Percentiles rank a stretch among this genome's conserved stretches.
Conservation (phyloP, 2,888 invertebrate genomes). For the Hermaeophaga mercurialis region DNA sequence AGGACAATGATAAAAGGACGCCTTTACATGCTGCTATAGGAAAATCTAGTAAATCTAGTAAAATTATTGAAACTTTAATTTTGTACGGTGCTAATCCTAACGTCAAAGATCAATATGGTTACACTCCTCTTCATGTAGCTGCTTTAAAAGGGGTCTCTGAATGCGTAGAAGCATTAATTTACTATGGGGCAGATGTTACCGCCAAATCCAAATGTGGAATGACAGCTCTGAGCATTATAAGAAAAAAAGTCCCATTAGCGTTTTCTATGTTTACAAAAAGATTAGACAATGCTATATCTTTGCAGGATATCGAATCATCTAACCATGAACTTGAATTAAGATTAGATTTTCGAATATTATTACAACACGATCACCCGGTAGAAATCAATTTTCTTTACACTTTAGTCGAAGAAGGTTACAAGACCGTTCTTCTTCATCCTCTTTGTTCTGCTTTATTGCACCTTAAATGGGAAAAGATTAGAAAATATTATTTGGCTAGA, state of each 20-base stretch:
- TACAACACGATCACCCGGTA: constrained; percentile 81
- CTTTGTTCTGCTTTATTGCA: constrained; percentile 85
- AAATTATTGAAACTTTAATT: constrained; percentile 77
- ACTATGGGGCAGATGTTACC: constrained; percentile 87
- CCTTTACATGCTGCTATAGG: constrained; percentile 83
- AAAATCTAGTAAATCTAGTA: constrained; percentile 78
- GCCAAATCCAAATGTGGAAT: constrained; percentile 86
- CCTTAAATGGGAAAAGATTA: constrained; percentile 88
- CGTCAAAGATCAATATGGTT: constrained; percentile 83
- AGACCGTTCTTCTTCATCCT: constrained; percentile 84
- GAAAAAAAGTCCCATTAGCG: constrained; percentile 84
- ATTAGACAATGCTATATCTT: constrained; percentile 77
- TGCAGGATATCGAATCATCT: constrained; percentile 76
- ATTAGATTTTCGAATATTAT: constrained; percentile 79
- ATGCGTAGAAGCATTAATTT: constrained; percentile 83
- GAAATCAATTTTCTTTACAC: constrained; percentile 87
- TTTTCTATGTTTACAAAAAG: constrained; percentile 81
- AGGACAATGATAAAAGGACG: constrained; percentile 80
- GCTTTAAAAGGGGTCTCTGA: constrained; percentile 83
- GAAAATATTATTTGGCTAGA: constrained; percentile 83
- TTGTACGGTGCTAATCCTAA: constrained; percentile 83
- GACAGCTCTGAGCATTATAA: constrained; percentile 82
- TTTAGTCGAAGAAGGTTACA: constrained; percentile 87
- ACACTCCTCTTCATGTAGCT: constrained; percentile 83
- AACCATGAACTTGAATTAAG: constrained; percentile 81